These are phyloP conservation scores for Lapara coniferarum DNA, from an alignment of 2,888 invertebrate species.

Conservation along the genomic window DNA sequence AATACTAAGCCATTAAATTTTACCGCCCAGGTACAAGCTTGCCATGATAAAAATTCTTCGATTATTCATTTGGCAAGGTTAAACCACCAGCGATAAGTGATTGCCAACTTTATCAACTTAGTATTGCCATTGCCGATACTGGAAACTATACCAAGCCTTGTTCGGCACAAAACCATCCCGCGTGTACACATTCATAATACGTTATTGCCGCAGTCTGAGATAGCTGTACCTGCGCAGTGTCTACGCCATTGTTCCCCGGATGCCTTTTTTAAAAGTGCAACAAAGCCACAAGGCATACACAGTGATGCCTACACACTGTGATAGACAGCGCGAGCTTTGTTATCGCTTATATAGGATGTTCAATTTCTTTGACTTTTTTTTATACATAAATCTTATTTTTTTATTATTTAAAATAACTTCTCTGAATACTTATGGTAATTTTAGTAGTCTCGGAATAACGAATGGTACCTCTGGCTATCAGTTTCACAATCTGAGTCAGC, in stretches of 20 bases:
- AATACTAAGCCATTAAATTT: too few species aligned
- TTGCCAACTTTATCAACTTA: too few species aligned
- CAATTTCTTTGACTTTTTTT: not conserved
- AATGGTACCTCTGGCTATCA: too few species aligned
- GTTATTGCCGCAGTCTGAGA: slow-evolving; percentile 56
- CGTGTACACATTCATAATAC: slow-evolving; percentile 45
- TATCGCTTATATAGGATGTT: slow-evolving; percentile 24
- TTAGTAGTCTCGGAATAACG: too few species aligned
- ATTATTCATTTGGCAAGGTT: too few species aligned
- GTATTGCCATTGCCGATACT: too few species aligned
- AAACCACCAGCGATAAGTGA: too few species aligned
- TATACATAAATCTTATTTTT: slow-evolving; percentile 17
- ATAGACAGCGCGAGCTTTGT: slow-evolving; percentile 57
- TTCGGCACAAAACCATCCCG: slow-evolving; percentile 24
- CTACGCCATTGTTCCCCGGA: slow-evolving; percentile 67
- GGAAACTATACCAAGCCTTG: not conserved
- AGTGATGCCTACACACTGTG: slow-evolving; percentile 56
- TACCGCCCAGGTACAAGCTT: too few species aligned
- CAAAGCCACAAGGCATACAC: slow-evolving; percentile 77
- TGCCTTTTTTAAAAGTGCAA: slow-evolving; percentile 74
- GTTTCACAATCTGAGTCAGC: too few species aligned
- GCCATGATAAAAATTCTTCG: too few species aligned
- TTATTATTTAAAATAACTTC: too few species aligned
- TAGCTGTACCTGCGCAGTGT: slow-evolving; percentile 44
- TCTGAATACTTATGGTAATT: too few species aligned